Conservation (phyloP, 2,888 invertebrate genomes). For the Phlogophora meticulosa region DNA sequence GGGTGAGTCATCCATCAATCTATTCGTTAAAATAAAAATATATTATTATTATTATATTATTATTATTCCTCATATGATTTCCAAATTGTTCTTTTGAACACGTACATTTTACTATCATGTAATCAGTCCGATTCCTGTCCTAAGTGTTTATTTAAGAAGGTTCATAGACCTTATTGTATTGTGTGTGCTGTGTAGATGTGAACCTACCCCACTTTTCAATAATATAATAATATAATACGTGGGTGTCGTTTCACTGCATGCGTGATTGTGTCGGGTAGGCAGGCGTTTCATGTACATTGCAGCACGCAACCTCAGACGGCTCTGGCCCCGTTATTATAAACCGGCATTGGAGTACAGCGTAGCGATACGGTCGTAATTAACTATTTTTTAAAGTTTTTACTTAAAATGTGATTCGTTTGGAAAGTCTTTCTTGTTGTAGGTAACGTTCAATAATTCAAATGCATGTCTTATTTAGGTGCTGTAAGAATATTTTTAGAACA, state of each 20-base stretch:
- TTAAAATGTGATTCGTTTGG: slow-evolving; percentile 15
- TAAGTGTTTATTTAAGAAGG: background rate
- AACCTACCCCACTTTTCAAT: background rate
- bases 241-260: slow-evolving; percentile 61
- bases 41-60: background rate
- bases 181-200: background rate
- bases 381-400: slow-evolving; percentile 26
- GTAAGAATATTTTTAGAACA: background rate
- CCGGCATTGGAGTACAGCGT: slow-evolving; percentile 61
- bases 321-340: slow-evolving; percentile 64
- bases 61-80: too few species aligned
- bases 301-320: slow-evolving; percentile 67
- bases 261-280: slow-evolving; percentile 69
- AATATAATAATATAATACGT: slow-evolving; percentile 63
- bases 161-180: background rate
- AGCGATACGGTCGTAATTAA: slow-evolving; percentile 46
- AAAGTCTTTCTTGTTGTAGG: slow-evolving; percentile 10
- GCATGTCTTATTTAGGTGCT: background rate
- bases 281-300: slow-evolving; percentile 69
- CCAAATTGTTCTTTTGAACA: too few species aligned
- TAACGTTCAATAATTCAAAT: background rate
- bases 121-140: background rate
- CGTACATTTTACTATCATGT: too few species aligned
- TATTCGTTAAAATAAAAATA: too few species aligned
- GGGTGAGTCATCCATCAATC: too few species aligned